Conservation (phyloP, 2,797 vertebrate species). For the Triplophysa yarkandensis region DNA sequence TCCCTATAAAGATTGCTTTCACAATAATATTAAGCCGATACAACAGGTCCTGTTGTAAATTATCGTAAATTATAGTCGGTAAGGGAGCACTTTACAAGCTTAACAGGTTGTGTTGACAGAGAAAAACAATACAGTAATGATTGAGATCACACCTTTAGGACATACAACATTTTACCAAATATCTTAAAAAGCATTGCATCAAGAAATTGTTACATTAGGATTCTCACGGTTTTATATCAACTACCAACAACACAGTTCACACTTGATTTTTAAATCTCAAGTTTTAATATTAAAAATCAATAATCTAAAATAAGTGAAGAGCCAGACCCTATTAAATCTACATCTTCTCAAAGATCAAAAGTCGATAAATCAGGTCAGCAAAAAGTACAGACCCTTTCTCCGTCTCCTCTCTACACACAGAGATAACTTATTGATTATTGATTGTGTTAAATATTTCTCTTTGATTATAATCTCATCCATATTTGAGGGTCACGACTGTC, state of each 20-base stretch:
- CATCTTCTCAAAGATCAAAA: conserved; percentile 17
- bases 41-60: neutral
- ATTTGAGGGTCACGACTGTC: conserved; percentile 26
- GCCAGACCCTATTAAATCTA: conserved; percentile 12
- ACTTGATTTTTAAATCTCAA: neutral
- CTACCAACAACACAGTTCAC: neutral
- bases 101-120: conserved; percentile 9
- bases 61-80: neutral
- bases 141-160: conserved; percentile 20
- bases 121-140: conserved; percentile 24
- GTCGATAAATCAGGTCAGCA: conserved; percentile 20
- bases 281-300: conserved; percentile 31
- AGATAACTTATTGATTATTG: conserved; percentile 42
- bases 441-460: conserved; percentile 50
- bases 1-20: conserved; percentile 6
- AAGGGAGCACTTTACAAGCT: neutral
- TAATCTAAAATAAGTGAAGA: neutral
- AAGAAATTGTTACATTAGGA: neutral
- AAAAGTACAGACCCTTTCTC: neutral
- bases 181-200: conserved; percentile 1
- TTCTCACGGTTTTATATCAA: neutral
- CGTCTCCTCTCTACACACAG: neutral
- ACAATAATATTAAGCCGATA: conserved; percentile 1
- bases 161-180: conserved; percentile 10
- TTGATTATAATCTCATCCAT: conserved; percentile 29